These are phyloP conservation scores for Rhinichthys osculus DNA, from an alignment of 2,797 vertebrate genomes.

Conservation along the genomic window DNA sequence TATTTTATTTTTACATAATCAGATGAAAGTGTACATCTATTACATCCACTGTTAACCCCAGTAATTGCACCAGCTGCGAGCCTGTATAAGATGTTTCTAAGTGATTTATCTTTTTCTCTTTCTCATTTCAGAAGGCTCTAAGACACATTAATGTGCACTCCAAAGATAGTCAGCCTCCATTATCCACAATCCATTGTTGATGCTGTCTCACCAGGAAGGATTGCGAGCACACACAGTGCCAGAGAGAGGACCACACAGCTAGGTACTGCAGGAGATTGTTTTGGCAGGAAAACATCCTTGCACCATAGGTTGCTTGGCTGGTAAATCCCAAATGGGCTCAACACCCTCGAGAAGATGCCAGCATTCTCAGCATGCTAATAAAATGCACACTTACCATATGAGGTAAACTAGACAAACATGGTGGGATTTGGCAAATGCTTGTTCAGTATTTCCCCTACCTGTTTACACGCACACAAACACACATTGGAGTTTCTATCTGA, in stretches of 20 bases:
- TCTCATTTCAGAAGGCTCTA: not conserved
- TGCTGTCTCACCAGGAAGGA: conserved; percentile 41
- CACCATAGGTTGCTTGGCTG: conserved; percentile 54
- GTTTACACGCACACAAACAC: conserved; percentile 63
- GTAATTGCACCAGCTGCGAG: conserved; percentile 39
- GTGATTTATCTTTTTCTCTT: conserved; percentile 24
- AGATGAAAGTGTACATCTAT: conserved; percentile 36
- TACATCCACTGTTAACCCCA: conserved; percentile 64
- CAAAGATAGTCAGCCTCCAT: conserved; percentile 36
- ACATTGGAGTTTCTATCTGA: conserved; percentile 21
- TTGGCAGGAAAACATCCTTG: conserved; percentile 59
- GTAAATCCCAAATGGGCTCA: conserved; percentile 62
- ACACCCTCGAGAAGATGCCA: conserved; percentile 44
- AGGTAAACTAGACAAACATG: conserved; percentile 67
- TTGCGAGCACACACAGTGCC: conserved; percentile 26
- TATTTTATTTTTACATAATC: not conserved
- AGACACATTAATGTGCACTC: conserved; percentile 34
- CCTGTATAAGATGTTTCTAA: conserved; percentile 8
- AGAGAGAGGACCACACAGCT: conserved; percentile 65
- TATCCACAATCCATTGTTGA: conserved; percentile 43
- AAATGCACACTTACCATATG: conserved; percentile 68
- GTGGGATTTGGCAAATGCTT: conserved; percentile 63
- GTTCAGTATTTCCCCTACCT: conserved; percentile 60
- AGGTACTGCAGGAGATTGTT: conserved; percentile 59
- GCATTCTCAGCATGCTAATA: conserved; percentile 63